Evolutionary conservation across 2,113 vertebrate species (phyloP).

Genomic region (Calyptommatus sinebrachiatus): DNA sequence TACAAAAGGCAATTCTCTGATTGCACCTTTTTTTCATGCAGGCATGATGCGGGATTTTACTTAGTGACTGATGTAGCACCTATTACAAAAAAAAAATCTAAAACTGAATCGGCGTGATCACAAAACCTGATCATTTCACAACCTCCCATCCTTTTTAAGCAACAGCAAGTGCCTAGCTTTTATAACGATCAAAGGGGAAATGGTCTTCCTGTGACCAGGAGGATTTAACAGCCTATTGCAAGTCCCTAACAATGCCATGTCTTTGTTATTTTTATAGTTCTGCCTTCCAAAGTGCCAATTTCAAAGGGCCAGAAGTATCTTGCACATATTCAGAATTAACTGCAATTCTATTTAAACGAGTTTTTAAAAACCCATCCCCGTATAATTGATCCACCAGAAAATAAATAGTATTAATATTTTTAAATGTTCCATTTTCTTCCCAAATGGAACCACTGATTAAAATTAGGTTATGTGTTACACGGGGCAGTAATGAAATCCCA

Average conservation of each 20-base stretch:
- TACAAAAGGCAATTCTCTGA: too few species aligned
- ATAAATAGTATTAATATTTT: background rate
- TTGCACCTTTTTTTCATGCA: background rate
- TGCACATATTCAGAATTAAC: background rate
- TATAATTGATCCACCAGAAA: background rate
- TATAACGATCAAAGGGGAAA: background rate
- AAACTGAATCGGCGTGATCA: background rate
- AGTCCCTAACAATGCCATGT: background rate
- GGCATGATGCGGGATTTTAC: too few species aligned
- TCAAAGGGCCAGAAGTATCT: background rate
- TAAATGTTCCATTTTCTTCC: background rate
- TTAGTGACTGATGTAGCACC: background rate
- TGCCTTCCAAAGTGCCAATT: background rate
- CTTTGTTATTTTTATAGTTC: background rate
- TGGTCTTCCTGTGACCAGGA: background rate
- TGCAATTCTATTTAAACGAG: background rate
- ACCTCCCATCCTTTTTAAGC: background rate
- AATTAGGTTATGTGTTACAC: too few species aligned
- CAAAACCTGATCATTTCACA: background rate
- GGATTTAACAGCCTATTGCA: background rate
- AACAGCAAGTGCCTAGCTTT: slow-evolving; percentile 7
- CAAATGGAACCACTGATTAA: background rate
- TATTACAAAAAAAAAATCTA: background rate
- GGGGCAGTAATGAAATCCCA: too few species aligned
- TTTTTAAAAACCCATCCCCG: too few species aligned